Evolutionary conservation across 2,797 vertebrate genomes (phyloP), one percentile per base, ranked within the genome.

Genomic region (Phoxinus dragarum): DNA sequence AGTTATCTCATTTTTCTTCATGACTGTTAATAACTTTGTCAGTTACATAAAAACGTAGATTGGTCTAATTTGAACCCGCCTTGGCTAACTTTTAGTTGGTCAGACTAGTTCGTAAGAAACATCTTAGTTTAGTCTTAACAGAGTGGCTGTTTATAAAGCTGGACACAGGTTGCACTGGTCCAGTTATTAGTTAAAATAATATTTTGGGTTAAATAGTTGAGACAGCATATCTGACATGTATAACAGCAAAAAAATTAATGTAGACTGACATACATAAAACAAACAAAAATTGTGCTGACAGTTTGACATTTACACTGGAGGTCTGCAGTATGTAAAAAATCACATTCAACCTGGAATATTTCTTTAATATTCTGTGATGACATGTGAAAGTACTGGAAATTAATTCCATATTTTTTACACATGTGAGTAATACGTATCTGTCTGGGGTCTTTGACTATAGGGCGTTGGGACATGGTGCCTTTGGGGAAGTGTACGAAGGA

Each of bases 401-500:
- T 0, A 52, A 36, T 23, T 49, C 27, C 19, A 21, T 11, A 21
- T 74, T 59, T 56, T 74, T 59, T 56, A n/a, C 64, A 34, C 5
- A 16, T 75, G 64, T 14, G n/a, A 68, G 34, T 27, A 36, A 49
- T 72, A 14, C 12, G 1, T 47, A 11, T 56, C 47, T 59, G 19
- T 72, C 31, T 74, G 27, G 69, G 40, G 8, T 84, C 54, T 69
- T 38, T 80, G 49, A n/a, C 86, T 91, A 14, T 89, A 99, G 98
- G 88, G 97, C 97, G 52, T 94, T 99, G 14, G 97, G 97, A 86
- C 97, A 96, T 3, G 97, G 97, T 44, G 97, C 97, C 1, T 98
- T 99, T 90, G 97, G 97, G 34, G 97, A 99, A 89, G 97, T 97
- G 76, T 99, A 97, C 75, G 97, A 99, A 90, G 98, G 97, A 66